Evolutionary conservation across 2,113 vertebrate species (phyloP), one percentile per base, ranked within the genome.

Genomic region (Actenoides hombroni): DNA sequence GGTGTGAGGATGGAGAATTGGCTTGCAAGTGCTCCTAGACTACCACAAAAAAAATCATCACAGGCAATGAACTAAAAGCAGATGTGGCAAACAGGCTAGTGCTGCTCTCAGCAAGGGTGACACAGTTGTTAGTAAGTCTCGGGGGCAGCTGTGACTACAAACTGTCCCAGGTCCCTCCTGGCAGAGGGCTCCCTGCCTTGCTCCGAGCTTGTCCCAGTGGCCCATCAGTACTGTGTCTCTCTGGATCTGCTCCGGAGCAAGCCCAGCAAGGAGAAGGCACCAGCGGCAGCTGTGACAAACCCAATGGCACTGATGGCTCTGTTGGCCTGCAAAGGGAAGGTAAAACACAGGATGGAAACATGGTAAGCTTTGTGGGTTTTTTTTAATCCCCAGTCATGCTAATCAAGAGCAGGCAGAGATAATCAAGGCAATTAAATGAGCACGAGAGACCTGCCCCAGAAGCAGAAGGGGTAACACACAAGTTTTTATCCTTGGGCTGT

Each of bases 191-290:
- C 24, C 28, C 16, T 20, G 21, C 31, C 56, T 75, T 78, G 64
- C 74, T 81, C 75, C 40, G 11, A 68, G 70, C 42, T 92, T 13
- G 0, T 37, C 73, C 85, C 11, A 4, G 33, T 14, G 19, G 90
- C 44, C 26, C 26, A 2, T 98, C 96, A 99, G 96, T 97, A 98
- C 73, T 98, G 98, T 90, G 98, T 98, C 95, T 98, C 98, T 93
- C 98, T 98, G 96, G 98, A 98, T 84, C 98, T 97, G 59, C 98
- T 98, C 96, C 98, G 97, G 95, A 99, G 98, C 81, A 99, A 96
- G 91, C 98, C 98, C 94, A 99, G 97, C 94, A 99, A 96, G 42
- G 99, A 98, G 96, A 99, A 98, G 81, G 97, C 98, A 92, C 98
- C 98, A 8, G 98, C 98, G 13, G 98, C 98, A 40, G 97, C 98